These are phyloP conservation scores for Xiphophorus birchmanni DNA, from an alignment of 2,797 vertebrate species.

Conservation along the genomic window DNA sequence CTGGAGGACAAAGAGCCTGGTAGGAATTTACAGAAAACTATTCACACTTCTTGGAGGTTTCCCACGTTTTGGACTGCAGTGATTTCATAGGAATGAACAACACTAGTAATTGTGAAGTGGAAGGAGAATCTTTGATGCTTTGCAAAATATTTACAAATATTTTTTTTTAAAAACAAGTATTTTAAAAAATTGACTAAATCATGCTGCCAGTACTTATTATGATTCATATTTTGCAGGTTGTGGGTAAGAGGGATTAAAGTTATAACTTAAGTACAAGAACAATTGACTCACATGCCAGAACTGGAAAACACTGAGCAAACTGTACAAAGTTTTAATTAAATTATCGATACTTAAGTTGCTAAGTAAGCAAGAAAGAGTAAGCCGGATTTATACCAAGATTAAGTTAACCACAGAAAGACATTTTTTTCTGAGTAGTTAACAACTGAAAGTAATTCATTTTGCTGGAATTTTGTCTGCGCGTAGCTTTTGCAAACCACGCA, in stretches of 20 bases:
- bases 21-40: slow-evolving; percentile 36
- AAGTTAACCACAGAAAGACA: neutral
- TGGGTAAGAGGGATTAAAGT: neutral
- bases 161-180: neutral
- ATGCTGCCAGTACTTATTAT: neutral
- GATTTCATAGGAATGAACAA: neutral
- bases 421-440: neutral
- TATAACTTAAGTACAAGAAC: neutral
- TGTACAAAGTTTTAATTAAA: neutral
- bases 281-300: neutral
- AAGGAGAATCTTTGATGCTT: neutral
- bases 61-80: neutral
- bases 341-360: neutral
- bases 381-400: neutral
- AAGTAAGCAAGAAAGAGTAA: neutral
- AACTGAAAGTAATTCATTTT: neutral
- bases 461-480: neutral
- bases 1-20: slow-evolving; percentile 69
- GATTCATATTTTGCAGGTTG: neutral
- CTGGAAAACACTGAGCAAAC: neutral
- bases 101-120: neutral
- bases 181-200: neutral
- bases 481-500: neutral
- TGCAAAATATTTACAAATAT: neutral
- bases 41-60: neutral